phyloP scores from a whole-genome alignment of 2,113 vertebrate genomes.

The Platysternon megacephalum region DNA sequence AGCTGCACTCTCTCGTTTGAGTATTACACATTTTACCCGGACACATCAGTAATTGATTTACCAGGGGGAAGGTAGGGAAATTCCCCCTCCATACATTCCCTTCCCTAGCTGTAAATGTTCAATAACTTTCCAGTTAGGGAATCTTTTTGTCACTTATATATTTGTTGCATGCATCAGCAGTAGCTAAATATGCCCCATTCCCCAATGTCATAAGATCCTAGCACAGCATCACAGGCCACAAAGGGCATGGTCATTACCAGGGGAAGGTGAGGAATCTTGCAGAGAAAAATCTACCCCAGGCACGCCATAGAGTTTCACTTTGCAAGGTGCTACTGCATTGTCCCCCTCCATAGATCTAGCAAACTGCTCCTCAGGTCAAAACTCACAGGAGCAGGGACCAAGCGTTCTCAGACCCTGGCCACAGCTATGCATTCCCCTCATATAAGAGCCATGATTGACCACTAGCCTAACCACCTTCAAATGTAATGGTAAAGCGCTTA shows the following conservation, averaged over 20 bases:
- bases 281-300: no score
- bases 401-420: not conserved
- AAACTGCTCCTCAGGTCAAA: not conserved
- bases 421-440: not conserved
- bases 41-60: not conserved
- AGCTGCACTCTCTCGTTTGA: not conserved
- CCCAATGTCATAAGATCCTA: not conserved
- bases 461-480: not conserved
- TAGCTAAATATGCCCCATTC: not conserved
- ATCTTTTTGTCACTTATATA: fast-evolving
- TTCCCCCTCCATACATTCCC: fast-evolving
- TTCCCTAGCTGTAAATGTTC: not conserved
- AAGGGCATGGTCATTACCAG: not conserved
- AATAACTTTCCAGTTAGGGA: not conserved
- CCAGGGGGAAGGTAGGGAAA: slow-evolving; percentile 9
- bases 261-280: not conserved
- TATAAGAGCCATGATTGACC: not conserved
- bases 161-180: fast-evolving
- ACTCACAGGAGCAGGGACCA: no score
- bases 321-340: not conserved
- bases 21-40: not conserved
- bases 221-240: not conserved
- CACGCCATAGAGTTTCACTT: not conserved
- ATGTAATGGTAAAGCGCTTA: not conserved
- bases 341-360: not conserved